Base-by-base conservation (phyloP, 2,113 vertebrate genomes). In the Mus pahari region DNA sequence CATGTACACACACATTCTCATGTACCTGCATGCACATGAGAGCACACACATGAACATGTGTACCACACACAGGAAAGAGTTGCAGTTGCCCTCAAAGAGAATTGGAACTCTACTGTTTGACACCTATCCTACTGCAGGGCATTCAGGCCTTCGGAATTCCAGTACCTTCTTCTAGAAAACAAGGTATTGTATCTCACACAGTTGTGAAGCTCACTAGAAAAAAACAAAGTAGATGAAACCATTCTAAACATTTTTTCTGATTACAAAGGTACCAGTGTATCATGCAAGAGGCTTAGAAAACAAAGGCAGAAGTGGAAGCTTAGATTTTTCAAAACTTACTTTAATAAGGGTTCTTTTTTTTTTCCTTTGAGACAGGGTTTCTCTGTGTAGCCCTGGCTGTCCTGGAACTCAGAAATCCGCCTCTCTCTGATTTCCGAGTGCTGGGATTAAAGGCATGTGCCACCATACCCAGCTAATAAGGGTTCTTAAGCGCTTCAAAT, bases 201-300 rank as follows among this genome's bases (percentile, higher is more conserved):
- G 13, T 58, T 90, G 19, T 86, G 55, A 94, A 33, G 11, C 42
- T 92, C 3, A 58, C 2, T 78, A 68, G 45, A 77, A 71, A 45
- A 42, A 78, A 50, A 78, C 11, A 78, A 78, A 78, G 28, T n/a
- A 87, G 48, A 90, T 82, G 83, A 71, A 92, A 62, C 10, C n/a
- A 82, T 16, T 93, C 71, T 64, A 11, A 45, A 22, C 16, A 24
- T 75, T 87, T 92, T 91, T 92, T 42, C 88, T 62, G 70, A 95
- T 81, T 88, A 84, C 7, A 50, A 70, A 96, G 88, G 9, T 24
- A 83, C 86, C 55, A 79, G 86, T 58, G 10, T 50, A 68, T 68
- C 94, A 42, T 50, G 28, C 45, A 94, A 95, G 68, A 93, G 91
- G 86, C 58, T 78, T 94, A 16, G 89, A 81, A 66, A 92, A 62